These are phyloP conservation scores for Malachius bipustulatus DNA, from an alignment of 2,888 invertebrate species.

Conservation along the genomic window DNA sequence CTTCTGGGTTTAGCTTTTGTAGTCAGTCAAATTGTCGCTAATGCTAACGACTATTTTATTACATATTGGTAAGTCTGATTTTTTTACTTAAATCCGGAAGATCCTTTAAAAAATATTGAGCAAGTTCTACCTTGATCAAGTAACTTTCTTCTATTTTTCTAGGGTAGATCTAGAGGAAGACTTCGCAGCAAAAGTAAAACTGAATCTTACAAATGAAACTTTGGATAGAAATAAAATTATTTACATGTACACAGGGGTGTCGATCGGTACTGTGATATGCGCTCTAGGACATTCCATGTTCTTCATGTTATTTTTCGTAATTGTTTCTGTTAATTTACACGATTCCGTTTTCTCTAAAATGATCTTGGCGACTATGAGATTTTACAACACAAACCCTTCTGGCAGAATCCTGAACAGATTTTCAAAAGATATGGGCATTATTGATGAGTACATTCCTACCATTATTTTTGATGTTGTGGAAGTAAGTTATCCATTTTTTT, in stretches of 20 bases:
- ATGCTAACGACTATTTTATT: constrained; percentile 57
- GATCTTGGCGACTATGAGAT: constrained; percentile 32
- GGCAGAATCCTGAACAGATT: constrained; percentile 36
- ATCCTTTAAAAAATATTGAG: constrained; percentile 3
- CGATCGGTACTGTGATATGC: constrained; percentile 34
- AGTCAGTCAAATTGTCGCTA: constrained; percentile 47
- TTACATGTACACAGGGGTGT: constrained; percentile 39
- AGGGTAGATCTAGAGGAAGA: constrained; percentile 34
- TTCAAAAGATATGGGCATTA: constrained; percentile 39
- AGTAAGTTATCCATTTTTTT: constrained; percentile 24
- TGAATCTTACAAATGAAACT: constrained; percentile 17
- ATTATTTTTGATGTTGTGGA: constrained; percentile 31
- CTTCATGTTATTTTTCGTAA: constrained; percentile 31
- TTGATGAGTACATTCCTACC: constrained; percentile 52
- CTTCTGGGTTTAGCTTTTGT: constrained; percentile 40
- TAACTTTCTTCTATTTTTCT: not conserved
- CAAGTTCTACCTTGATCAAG: not conserved
- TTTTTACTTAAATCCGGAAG: constrained; percentile 19
- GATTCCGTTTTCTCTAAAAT: constrained; percentile 29
- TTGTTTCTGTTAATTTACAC: constrained; percentile 32
- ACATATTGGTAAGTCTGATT: constrained; percentile 47
- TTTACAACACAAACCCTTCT: constrained; percentile 34
- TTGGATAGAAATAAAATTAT: constrained; percentile 29
- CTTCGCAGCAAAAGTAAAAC: constrained; percentile 18
- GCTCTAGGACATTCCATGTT: constrained; percentile 30